Conservation (phyloP, 2,113 vertebrate species). For the Pseudorhombus dupliciocellatus region DNA sequence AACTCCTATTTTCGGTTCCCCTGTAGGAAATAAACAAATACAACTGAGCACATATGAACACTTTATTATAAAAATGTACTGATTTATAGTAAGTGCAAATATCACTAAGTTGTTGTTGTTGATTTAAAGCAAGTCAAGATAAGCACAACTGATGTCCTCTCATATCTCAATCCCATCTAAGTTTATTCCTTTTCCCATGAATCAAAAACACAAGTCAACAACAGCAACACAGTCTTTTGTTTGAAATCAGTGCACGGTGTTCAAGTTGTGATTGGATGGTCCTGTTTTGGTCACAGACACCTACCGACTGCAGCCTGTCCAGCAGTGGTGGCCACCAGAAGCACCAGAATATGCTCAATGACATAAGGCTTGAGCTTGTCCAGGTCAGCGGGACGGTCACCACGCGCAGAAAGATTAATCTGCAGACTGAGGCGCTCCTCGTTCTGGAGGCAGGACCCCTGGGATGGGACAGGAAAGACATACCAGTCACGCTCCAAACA, state of each 20-base stretch:
- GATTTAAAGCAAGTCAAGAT: no score
- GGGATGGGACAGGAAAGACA: constrained; percentile 44
- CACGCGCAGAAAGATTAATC: constrained; percentile 89
- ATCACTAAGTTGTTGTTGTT: no score
- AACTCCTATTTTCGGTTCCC: constrained; percentile 86
- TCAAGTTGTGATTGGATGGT: no score
- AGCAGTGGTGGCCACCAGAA: constrained; percentile 83
- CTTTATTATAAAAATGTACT: background rate
- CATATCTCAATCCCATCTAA: no score
- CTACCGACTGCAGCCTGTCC: constrained; percentile 59
- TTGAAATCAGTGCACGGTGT: no score
- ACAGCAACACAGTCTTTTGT: no score
- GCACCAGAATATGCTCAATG: constrained; percentile 93
- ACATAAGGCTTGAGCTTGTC: constrained; percentile 93
- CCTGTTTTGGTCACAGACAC: constrained; percentile 19
- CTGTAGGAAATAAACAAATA: constrained; percentile 73
- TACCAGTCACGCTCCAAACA: constrained; percentile 39
- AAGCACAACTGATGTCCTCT: no score
- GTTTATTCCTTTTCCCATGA: no score
- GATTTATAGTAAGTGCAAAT: background rate
- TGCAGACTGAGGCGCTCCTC: constrained; percentile 86
- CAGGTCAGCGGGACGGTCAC: constrained; percentile 87
- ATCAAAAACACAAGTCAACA: no score
- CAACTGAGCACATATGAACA: background rate
- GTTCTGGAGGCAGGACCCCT: constrained; percentile 87